Evolutionary conservation across 2,797 vertebrate species (phyloP).

Genomic region (Rhinoraja longicauda): DNA sequence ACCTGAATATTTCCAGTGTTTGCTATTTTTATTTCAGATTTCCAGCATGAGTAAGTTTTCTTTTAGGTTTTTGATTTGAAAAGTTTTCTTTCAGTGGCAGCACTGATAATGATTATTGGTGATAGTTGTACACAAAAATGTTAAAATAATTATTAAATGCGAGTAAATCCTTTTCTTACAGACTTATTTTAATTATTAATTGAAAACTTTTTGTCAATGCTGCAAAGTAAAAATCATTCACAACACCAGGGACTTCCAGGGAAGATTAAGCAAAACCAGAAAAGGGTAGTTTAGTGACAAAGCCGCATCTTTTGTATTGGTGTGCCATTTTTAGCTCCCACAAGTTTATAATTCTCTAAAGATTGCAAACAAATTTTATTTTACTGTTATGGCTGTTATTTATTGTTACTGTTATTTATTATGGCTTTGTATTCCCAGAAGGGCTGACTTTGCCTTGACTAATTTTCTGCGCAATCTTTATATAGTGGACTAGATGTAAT

Average conservation of each 20-base stretch:
- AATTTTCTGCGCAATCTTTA: not conserved
- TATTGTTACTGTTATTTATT: no score
- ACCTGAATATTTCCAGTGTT: no score
- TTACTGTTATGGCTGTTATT: not conserved
- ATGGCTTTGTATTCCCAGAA: not conserved
- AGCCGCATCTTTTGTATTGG: not conserved
- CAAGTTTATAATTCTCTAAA: not conserved
- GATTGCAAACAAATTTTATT: not conserved
- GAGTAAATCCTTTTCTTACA: not conserved
- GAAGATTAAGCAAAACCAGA: not conserved
- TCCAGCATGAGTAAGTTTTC: no score
- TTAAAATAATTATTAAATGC: not conserved
- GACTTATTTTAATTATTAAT: not conserved
- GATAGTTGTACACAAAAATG: not conserved
- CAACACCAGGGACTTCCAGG: not conserved
- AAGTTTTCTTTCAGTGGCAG: not conserved
- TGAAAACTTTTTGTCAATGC: not conserved
- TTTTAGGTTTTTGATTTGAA: no score
- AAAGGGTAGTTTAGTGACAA: not conserved
- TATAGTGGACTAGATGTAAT: not conserved
- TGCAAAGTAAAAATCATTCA: not conserved
- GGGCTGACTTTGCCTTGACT: not conserved
- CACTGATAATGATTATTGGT: not conserved
- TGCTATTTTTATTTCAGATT: no score
- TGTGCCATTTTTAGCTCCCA: not conserved